Base-by-base conservation (phyloP, 2,113 vertebrate species). In the Canis aureus region DNA sequence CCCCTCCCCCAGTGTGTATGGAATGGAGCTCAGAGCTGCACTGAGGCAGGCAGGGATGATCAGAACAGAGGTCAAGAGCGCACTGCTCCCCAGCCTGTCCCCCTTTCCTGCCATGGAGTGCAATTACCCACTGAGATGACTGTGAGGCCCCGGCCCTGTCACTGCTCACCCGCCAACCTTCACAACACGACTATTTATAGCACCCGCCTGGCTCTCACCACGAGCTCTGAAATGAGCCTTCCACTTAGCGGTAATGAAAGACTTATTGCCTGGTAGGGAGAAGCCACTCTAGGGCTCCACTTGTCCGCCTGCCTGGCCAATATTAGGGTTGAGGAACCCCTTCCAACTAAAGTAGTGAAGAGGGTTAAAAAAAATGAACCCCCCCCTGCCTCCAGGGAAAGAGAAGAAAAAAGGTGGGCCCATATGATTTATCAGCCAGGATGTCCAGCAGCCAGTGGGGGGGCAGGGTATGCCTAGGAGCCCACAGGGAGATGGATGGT, bases 121-220 rank as follows among this genome's bases (percentile, higher is more conserved):
- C 96, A 92, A 85, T 97, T 94, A 96, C 81, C 86, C 93, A 95
- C 85, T 7, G n/a, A 73, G 90, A 96, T 59, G 87, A 95, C 88
- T 35, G 43, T 2, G 15, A 81, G 53, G 94, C 53, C 89, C 95
- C 80, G 74, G 95, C 82, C 93, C 91, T 95, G 96, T 86, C 89
- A 49, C 94, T 12, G 93, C 96, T 97, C 79, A 90, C 78, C 96
- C 3, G 25, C 98, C 93, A 97, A 59, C 89, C 96, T 98, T 96
- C 96, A 95, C 95, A 95, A 89, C 76, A 79, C 3, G 1, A 97
- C 90, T 98, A 98, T 98, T 98, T 98, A 98, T 97, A 98, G 95
- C 73, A 73, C 57, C 82, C 0, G 55, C 73, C 78, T 1, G 8
- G 96, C 97, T 95, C 97, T 98, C 95, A 86, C 96, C 66, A 59